Evolutionary conservation across 1,140 invertebrate species (phyloP).

Genomic region (Micrasema longulum): DNA sequence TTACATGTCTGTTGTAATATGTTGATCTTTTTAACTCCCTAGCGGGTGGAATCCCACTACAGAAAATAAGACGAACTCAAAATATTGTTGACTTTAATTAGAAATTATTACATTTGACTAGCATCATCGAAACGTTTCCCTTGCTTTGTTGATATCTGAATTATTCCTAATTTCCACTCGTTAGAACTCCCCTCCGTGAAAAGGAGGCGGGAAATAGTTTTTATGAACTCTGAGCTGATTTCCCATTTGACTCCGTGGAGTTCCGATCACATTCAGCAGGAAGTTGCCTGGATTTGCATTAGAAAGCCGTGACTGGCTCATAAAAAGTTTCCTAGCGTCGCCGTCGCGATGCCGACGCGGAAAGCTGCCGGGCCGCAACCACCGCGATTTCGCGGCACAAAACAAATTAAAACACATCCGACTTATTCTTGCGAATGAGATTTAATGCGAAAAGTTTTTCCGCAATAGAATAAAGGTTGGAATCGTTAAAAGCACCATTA

Average conservation of each 20-base stretch:
- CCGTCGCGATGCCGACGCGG: conserved; percentile 11
- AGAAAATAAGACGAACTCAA: too few relatives aligned
- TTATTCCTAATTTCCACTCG: neutral
- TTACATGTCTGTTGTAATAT: too few relatives aligned
- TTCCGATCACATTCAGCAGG: conserved; percentile 17
- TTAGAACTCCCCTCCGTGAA: conserved; percentile 9
- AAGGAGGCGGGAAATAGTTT: conserved; percentile 19
- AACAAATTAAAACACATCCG: conserved; percentile 52
- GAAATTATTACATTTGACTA: too few relatives aligned
- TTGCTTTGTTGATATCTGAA: too few relatives aligned
- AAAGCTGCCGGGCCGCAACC: conserved; percentile 31
- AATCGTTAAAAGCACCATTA: conserved; percentile 23
- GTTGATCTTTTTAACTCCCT: too few relatives aligned
- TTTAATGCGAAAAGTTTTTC: conserved; percentile 46
- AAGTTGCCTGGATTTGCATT: conserved; percentile 48
- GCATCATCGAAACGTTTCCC: too few relatives aligned
- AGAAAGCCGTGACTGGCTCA: conserved; percentile 44
- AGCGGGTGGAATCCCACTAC: too few relatives aligned
- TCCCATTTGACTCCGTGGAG: conserved; percentile 14
- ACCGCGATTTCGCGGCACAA: conserved; percentile 25
- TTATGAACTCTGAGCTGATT: conserved; percentile 1
- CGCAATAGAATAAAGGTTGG: conserved; percentile 31
- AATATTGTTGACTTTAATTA: too few relatives aligned
- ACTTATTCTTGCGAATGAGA: conserved; percentile 45
- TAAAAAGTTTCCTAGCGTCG: conserved; percentile 39